phyloP scores from a whole-genome alignment of 2,797 vertebrate species.

The Danio choprae region DNA sequence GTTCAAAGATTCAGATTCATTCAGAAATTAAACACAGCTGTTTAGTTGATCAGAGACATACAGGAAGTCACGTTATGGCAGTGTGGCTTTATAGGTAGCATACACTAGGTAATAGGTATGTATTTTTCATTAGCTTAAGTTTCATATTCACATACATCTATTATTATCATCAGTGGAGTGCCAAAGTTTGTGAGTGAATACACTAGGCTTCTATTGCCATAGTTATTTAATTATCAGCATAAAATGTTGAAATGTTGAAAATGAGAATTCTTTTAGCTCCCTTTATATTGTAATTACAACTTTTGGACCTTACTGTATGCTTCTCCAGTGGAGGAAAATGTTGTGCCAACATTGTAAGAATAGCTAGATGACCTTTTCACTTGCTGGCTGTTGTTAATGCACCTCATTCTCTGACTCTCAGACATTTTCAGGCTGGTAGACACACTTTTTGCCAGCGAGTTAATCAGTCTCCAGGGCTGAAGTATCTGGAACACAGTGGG shows the following conservation, averaged over 20 bases:
- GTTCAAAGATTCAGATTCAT: too few species aligned
- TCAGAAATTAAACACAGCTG: too few species aligned
- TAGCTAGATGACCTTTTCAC: conserved; percentile 50
- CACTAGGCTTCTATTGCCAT: background rate
- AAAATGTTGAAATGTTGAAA: too few species aligned
- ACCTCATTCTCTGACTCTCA: conserved; percentile 33
- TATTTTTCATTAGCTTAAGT: too few species aligned
- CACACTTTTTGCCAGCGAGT: conserved; percentile 20
- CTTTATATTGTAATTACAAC: background rate
- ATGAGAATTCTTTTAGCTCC: background rate
- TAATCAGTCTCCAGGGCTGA: conserved; percentile 57
- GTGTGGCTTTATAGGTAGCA: too few species aligned
- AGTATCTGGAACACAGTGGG: conserved; percentile 55
- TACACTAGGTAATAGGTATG: too few species aligned
- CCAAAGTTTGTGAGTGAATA: background rate
- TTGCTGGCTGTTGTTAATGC: conserved; percentile 30
- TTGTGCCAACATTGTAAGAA: conserved; percentile 45
- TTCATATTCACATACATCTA: too few species aligned
- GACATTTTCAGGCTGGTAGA: conserved; percentile 48
- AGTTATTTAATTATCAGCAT: too few species aligned
- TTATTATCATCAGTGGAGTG: background rate
- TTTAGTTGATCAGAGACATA: too few species aligned
- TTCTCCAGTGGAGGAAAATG: conserved; percentile 5
- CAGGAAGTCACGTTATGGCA: too few species aligned
- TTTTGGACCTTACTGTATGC: background rate